These are phyloP conservation scores for Netta rufina DNA, from an alignment of 2,797 vertebrate species.

Conservation along the genomic window DNA sequence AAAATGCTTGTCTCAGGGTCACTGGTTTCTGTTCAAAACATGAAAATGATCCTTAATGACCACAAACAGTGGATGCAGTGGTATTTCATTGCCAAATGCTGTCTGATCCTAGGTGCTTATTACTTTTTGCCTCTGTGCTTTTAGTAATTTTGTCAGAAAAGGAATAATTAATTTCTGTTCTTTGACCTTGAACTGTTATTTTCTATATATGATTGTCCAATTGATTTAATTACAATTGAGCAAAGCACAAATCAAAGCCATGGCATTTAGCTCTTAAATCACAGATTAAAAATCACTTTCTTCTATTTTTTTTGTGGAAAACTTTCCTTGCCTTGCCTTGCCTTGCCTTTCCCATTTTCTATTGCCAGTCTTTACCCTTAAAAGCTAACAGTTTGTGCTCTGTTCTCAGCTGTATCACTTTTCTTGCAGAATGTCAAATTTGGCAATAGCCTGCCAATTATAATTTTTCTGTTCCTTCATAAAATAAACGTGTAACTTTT, in stretches of 20 bases:
- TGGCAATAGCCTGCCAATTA: not conserved
- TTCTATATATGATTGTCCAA: constrained; percentile 52
- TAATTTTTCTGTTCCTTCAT: constrained; percentile 6
- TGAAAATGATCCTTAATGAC: not conserved
- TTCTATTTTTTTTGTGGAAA: not conserved
- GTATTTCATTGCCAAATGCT: not conserved
- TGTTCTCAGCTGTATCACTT: not conserved
- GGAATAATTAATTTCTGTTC: not conserved
- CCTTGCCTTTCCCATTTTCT: not conserved
- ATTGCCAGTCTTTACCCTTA: not conserved
- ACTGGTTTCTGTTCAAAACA: not conserved
- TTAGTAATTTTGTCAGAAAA: constrained; percentile 40
- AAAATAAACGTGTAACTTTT: not conserved
- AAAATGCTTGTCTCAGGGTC: not conserved
- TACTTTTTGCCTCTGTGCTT: constrained; percentile 26
- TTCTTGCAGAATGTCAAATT: not conserved
- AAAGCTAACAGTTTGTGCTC: not conserved
- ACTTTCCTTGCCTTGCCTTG: not conserved
- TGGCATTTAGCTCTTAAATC: constrained; percentile 1
- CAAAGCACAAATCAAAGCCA: constrained; percentile 7
- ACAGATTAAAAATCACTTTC: not conserved
- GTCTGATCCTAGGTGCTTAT: not conserved
- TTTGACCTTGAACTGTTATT: constrained; percentile 33
- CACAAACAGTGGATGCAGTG: not conserved
- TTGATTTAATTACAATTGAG: constrained; percentile 40